Conservation (phyloP, 2,797 vertebrate genomes). For the Botia almorhae region DNA sequence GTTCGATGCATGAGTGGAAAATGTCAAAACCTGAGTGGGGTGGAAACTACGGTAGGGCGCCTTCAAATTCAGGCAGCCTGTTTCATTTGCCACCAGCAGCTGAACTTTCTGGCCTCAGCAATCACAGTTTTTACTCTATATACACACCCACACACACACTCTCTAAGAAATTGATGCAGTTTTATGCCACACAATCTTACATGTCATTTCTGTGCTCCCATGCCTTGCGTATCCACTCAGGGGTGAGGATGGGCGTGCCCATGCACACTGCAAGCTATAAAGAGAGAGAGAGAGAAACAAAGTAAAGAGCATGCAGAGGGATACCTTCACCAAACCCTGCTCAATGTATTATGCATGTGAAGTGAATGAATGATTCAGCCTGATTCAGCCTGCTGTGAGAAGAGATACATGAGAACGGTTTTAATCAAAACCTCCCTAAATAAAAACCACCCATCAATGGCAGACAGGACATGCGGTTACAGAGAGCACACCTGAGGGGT, state of each 20-base stretch:
- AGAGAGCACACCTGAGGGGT: slow-evolving; percentile 28
- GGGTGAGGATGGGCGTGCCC: slow-evolving; percentile 93
- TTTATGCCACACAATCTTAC: slow-evolving; percentile 77
- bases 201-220: slow-evolving; percentile 91
- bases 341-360: slow-evolving; percentile 30
- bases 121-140: slow-evolving; percentile 30
- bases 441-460: slow-evolving; percentile 4
- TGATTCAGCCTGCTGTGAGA: slow-evolving; percentile 38
- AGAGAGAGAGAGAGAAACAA: background rate
- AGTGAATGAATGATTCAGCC: slow-evolving; percentile 47
- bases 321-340: background rate
- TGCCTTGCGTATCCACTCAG: slow-evolving; percentile 91
- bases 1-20: slow-evolving; percentile 28
- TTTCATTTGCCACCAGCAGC: slow-evolving; percentile 2
- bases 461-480: background rate
- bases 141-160: background rate
- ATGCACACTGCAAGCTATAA: slow-evolving; percentile 91
- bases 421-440: slow-evolving; percentile 51
- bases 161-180: background rate
- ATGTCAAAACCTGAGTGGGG: slow-evolving; percentile 19
- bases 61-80: background rate
- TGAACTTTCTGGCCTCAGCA: slow-evolving; percentile 11
- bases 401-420: slow-evolving; percentile 45
- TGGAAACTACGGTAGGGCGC: background rate
- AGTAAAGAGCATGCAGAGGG: slow-evolving; percentile 10